Base-by-base conservation (phyloP, 2,797 vertebrate species). In the Melanotaenia parkinsoni region DNA sequence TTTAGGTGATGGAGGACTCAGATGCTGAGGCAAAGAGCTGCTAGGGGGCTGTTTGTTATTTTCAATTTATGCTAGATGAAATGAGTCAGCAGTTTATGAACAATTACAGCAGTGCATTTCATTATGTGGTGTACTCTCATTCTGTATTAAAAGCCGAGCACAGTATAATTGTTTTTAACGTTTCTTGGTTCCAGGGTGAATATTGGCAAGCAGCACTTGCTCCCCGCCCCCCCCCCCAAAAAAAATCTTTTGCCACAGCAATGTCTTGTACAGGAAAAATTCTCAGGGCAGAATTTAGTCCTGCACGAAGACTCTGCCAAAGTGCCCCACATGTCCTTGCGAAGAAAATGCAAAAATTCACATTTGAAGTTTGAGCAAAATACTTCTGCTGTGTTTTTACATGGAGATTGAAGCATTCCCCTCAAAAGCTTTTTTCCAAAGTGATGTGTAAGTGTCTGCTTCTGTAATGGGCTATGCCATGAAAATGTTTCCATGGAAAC, bases 401-500 rank as follows among this genome's bases (percentile, higher is more conserved):
- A 35, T 67, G 0, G 45, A 54, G 76, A 78, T 68, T 79, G 81
- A 90, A 89, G 86, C 85, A 62, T 61, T 80, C 71, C 79, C 70
- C 37, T 35, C 33, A 72, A 93, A 92, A 90, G 82, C 87, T 76
- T 71, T 83, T 72, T 85, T 77, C 71, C 69, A 67, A 89, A 92
- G 90, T 92, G 90, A 94, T 93, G 90, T 91, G 89, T 83, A 87
- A 90, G 89, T 90, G 92, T 90, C 90, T 91, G 83, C 90, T 92
- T 92, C 90, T 93, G 86, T 91, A 91, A 93, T 91, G 89, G 93
- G 86, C 90, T 91, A 87, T 88, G 86, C 88, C 91, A 85, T 79
- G 81, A 92, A 91, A 92, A 85, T 73, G 93, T 95, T 93, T 91
- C 93, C 93, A 94, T 94, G 93, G 93, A 79, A 92, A 95, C 93